Conservation (phyloP, 2,797 vertebrate species). For the Trichosurus vulpecula region DNA sequence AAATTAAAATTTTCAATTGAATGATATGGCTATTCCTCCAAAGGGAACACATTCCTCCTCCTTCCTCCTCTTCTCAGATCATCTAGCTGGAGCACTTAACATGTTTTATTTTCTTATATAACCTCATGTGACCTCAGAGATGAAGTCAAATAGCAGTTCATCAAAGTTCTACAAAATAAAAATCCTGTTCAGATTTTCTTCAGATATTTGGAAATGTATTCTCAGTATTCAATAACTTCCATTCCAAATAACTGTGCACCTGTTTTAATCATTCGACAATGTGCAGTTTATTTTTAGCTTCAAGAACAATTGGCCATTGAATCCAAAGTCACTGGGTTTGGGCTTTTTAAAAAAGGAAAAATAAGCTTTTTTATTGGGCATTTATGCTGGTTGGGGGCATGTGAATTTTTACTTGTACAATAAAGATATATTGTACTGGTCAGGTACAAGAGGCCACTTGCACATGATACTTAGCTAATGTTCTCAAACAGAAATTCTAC, state of each 20-base stretch:
- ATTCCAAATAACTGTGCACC: constrained; percentile 70
- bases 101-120: constrained; percentile 80
- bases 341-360: constrained; percentile 75
- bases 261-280: constrained; percentile 45
- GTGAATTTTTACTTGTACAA: constrained; percentile 85
- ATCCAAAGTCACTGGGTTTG: constrained; percentile 73
- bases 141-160: constrained; percentile 82
- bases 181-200: constrained; percentile 66
- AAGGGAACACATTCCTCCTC: constrained; percentile 25
- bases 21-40: constrained; percentile 38
- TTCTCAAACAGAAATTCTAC: neutral
- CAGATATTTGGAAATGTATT: constrained; percentile 68
- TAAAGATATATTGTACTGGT: constrained; percentile 87
- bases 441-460: constrained; percentile 82
- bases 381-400: constrained; percentile 81
- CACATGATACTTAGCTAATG: constrained; percentile 66
- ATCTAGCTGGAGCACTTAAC: constrained; percentile 83
- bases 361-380: constrained; percentile 64
- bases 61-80: constrained; percentile 62
- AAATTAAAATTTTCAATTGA: neutral
- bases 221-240: constrained; percentile 59
- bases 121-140: constrained; percentile 81
- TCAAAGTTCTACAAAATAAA: constrained; percentile 72
- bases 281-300: constrained; percentile 63
- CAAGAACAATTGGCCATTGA: constrained; percentile 77